Base-by-base conservation (phyloP, 2,797 vertebrate genomes). In the Ctenochaetus hawaiiensis region DNA sequence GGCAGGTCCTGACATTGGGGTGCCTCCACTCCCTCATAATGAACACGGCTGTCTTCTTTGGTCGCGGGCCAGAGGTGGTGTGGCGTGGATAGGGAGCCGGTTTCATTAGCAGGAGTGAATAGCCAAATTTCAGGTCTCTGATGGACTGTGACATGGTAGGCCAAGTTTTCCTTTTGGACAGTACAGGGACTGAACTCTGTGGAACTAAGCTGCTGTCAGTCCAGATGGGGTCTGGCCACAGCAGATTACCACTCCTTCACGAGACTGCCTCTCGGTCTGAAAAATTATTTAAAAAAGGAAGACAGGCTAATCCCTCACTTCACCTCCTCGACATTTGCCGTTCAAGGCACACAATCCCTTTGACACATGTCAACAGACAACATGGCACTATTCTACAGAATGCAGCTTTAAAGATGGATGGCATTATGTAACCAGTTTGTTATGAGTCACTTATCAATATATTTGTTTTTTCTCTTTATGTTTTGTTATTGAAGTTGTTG, bases 31-130 rank as follows among this genome's bases (percentile, higher is more conserved):
- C 58, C 63, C 85, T 90, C 81, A 89, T 94, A 91, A 93, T 93
- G 84, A 92, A 87, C 87, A 90, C 23, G 73, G 82, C 88, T 85
- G 83, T 83, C 84, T 77, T 66, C 79, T 87, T 81, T 89, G 83
- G 91, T 87, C 75, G 53, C 39, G 49, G 71, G 73, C 87, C 79
- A 77, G 73, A 87, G 82, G 80, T 89, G 81, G 81, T n/a, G 85
- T 75, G 78, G 82, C 51, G 66, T 87, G 82, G 80, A 74, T 67
- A 18, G 54, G 41, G 84, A 84, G 83, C 78, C 48, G 59, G 80
- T 93, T 94, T 94, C 91, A 91, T 94, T 92, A 92, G 84, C 86
- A n/a, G 69, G 67, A 80, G 82, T 89, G 88, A 92, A 95, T 89
- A 87, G 84, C 78, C 77, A 91, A 88, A 95, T 95, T 95, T 95